Percentiles rank a stretch among this genome's conserved stretches.
These are phyloP conservation scores for Myodes glareolus DNA, from an alignment of 2,113 vertebrate species.

Conservation along the genomic window DNA sequence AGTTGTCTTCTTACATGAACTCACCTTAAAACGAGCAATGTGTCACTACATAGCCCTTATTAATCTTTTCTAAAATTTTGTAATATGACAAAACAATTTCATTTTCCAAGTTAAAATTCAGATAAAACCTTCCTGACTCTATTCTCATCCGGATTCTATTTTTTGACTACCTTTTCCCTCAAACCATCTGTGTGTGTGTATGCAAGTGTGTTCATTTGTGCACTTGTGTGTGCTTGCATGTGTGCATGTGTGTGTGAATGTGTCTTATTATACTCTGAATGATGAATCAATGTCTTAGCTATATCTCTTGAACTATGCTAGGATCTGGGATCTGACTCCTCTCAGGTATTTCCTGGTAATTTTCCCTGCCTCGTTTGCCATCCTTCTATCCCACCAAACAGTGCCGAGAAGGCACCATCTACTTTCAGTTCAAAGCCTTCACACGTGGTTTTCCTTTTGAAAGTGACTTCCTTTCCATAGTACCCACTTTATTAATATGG, in stretches of 20 bases:
- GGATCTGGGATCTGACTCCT: not conserved
- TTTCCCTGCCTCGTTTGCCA: not conserved
- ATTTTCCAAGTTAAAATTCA: constrained; percentile 1
- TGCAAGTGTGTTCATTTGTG: no score
- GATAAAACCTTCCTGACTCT: no score
- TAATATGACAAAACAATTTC: not conserved
- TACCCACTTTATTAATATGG: not conserved
- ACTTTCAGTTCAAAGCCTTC: not conserved
- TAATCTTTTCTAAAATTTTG: not conserved
- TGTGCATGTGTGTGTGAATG: no score
- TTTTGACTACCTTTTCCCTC: no score
- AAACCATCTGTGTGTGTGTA: no score
- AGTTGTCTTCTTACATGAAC: not conserved
- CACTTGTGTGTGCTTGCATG: no score
- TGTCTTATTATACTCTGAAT: not conserved
- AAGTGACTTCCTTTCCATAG: not conserved
- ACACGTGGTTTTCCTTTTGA: not conserved
- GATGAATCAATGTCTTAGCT: not conserved
- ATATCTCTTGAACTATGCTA: not conserved
- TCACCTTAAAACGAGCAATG: not conserved
- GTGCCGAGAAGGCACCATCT: not conserved
- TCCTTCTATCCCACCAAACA: not conserved
- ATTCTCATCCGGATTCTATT: no score
- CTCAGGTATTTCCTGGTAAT: not conserved
- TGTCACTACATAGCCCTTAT: not conserved